Evolutionary conservation across 2,888 invertebrate species (phyloP).

Genomic region (Miltochrista miniata): DNA sequence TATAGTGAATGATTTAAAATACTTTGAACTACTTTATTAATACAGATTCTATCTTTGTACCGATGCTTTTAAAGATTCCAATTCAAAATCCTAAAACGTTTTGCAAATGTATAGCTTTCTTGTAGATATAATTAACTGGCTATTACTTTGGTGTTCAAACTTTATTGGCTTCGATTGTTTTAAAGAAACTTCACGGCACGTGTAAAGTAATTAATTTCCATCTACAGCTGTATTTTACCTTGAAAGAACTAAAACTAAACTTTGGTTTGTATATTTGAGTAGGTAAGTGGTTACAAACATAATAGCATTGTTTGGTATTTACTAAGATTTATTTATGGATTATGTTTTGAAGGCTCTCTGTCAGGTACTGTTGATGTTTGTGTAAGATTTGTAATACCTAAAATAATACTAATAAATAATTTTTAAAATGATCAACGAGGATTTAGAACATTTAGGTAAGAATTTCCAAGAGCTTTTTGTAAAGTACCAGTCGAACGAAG

Average conservation of each 20-base stretch:
- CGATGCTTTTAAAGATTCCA: neutral
- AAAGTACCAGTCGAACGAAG: too few species aligned
- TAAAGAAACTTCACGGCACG: neutral
- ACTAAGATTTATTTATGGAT: neutral
- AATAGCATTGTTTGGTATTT: neutral
- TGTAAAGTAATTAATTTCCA: neutral
- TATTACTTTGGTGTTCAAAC: neutral
- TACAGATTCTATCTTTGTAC: neutral
- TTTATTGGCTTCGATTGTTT: neutral
- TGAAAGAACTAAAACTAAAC: neutral
- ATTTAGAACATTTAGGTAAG: too few species aligned
- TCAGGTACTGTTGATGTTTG: neutral
- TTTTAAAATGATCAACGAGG: too few species aligned
- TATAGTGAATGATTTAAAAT: conserved; percentile 5
- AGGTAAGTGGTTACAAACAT: neutral
- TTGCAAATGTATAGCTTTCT: neutral
- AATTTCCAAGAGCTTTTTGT: too few species aligned
- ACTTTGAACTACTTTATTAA: conserved; percentile 3
- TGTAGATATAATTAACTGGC: neutral
- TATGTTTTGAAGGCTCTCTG: neutral
- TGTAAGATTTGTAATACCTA: too few species aligned
- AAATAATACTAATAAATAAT: too few species aligned
- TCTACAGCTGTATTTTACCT: neutral
- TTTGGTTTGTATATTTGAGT: neutral
- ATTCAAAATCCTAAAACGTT: neutral